phyloP scores from a whole-genome alignment of 1,140 invertebrate species.

The Phthorimaea operculella region DNA sequence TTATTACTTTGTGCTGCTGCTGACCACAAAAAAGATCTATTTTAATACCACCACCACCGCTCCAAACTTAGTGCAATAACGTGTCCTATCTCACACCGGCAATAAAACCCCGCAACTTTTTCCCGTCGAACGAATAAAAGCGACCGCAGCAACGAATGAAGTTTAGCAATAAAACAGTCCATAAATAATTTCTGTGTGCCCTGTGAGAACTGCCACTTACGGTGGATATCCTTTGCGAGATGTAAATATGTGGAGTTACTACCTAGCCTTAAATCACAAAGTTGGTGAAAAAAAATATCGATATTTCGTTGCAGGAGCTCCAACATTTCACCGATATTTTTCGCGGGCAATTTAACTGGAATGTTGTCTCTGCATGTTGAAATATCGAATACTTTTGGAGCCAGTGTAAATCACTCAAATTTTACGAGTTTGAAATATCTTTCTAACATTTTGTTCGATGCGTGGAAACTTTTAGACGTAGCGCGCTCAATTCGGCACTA shows the following conservation, averaged over 20 bases:
- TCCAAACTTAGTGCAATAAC: conserved; percentile 62
- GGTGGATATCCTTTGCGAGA: conserved; percentile 30
- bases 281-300: conserved; percentile 26
- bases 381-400: conserved; percentile 25
- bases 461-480: conserved; percentile 17
- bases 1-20: too few relatives aligned
- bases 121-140: conserved; percentile 62
- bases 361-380: conserved; percentile 31
- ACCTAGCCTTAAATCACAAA: conserved; percentile 10
- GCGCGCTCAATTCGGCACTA: too few relatives aligned
- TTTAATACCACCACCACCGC: conserved; percentile 51
- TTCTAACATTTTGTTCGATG: conserved; percentile 14
- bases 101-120: conserved; percentile 66
- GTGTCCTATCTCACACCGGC: conserved; percentile 65
- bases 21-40: conserved; percentile 56
- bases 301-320: conserved; percentile 18
- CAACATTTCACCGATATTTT: conserved; percentile 32
- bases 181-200: conserved; percentile 63
- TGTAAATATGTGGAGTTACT: conserved; percentile 39
- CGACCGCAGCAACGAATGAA: conserved; percentile 63
- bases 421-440: conserved; percentile 19
- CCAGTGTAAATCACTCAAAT: conserved; percentile 33
- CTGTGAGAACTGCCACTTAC: conserved; percentile 55
- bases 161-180: conserved; percentile 64
- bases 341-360: conserved; percentile 46